Evolutionary conservation across 1,140 invertebrate species (phyloP), one percentile per base, ranked within the genome.

Genomic region (Aphaenogaster ashmeadi): DNA sequence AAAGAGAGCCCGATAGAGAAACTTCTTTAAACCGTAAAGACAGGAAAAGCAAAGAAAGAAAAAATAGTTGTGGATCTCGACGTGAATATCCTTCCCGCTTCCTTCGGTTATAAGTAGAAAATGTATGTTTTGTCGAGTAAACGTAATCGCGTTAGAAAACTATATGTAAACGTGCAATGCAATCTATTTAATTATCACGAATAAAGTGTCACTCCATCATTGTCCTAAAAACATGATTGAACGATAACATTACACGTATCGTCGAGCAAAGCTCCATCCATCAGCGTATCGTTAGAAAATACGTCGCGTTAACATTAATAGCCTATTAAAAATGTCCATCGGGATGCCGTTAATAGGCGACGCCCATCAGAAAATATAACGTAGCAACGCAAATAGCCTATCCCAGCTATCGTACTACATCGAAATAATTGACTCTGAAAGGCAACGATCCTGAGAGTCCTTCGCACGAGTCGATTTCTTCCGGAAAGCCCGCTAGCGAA

Each of bases 281-380:
- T 50, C 71, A 50, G 8, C 7, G 62, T 15, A 7, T 13, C 64
- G 18, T 74, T 74, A 74, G 50, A 74, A 54, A 74, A 54, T 54
- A 54, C 9, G 11, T 74, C 71, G 18, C 47, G 11, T 27, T 74
- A 74, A 56, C 18, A 18, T 74, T 74, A 74, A 74, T 74, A 74
- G 71, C 5, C 47, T 72, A 74, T 74, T 74, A 74, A 74, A 74
- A 74, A 74, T 74, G 50, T 74, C 36, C 33, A 54, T 54, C 18
- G 50, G 8, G 50, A 13, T 38, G 50, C 33, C 33, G 18, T 74
- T 74, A 74, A 74, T 74, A 74, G 71, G 27, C 33, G 5, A 38
- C 15, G 9, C 50, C 33, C 33, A 56, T 54, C 18, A 74, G 27
- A 52, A 38, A 54, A 50, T 36, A 74, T n/a, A 74, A 13, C 33